phyloP scores from a whole-genome alignment of 2,113 vertebrate species.

The Scopus umbretta region DNA sequence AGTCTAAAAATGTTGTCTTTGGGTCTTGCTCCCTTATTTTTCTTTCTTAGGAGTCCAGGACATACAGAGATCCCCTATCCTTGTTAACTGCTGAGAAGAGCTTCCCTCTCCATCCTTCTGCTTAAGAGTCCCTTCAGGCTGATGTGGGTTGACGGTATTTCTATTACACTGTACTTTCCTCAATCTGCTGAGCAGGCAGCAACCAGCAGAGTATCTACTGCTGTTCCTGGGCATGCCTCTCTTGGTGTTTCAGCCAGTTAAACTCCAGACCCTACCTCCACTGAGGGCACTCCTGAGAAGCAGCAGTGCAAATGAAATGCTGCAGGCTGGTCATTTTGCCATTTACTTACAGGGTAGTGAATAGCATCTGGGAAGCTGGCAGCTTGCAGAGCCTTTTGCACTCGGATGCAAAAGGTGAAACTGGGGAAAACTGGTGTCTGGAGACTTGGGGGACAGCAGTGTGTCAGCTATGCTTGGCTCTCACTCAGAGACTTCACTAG shows the following conservation, averaged over 20 bases:
- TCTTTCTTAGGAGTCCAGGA: not conserved
- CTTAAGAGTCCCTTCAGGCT: not conserved
- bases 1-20: not conserved
- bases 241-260: not conserved
- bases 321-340: not conserved
- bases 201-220: not conserved
- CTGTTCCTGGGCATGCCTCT: not conserved
- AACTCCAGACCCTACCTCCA: not conserved
- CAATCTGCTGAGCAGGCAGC: not conserved
- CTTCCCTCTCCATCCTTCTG: not conserved
- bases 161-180: not conserved
- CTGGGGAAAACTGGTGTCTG: not conserved
- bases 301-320: not conserved
- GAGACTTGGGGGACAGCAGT: not conserved
- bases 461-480: not conserved
- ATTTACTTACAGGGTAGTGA: not conserved
- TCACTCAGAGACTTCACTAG: not conserved
- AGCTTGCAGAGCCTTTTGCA: not conserved
- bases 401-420: accelerated
- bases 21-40: not conserved
- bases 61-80: not conserved
- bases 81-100: not conserved
- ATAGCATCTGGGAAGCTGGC: not conserved
- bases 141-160: not conserved
- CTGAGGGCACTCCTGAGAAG: not conserved